phyloP scores from a whole-genome alignment of 2,888 invertebrate species.

The Erebia palarica region DNA sequence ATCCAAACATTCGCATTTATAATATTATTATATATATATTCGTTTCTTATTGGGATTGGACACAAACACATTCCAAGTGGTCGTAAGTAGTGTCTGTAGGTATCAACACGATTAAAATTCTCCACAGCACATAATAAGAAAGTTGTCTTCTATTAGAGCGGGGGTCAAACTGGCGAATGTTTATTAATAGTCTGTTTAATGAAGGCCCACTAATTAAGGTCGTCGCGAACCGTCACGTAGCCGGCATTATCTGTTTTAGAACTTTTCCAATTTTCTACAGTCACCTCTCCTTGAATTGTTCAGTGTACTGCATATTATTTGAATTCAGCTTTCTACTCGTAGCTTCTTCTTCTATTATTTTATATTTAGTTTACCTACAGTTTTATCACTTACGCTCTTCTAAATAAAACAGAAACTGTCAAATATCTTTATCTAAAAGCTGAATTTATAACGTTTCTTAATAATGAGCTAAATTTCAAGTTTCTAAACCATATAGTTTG shows the following conservation, averaged over 20 bases:
- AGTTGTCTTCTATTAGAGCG: slow-evolving; percentile 60
- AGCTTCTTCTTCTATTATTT: background rate
- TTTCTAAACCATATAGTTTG: no score
- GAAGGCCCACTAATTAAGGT: slow-evolving; percentile 69
- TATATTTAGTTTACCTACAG: background rate
- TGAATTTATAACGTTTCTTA: no score
- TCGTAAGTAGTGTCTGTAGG: background rate
- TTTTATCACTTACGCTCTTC: no score
- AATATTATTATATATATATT: background rate
- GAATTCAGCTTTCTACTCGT: slow-evolving; percentile 28
- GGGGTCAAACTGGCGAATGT: slow-evolving; percentile 58
- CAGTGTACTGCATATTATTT: slow-evolving; percentile 39
- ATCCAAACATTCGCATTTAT: background rate
- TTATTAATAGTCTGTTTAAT: slow-evolving; percentile 67
- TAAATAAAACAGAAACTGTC: background rate
- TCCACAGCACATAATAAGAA: slow-evolving; percentile 46
- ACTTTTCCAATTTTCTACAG: slow-evolving; percentile 76
- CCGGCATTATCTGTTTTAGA: slow-evolving; percentile 57
- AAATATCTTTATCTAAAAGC: no score
- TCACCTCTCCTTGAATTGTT: slow-evolving; percentile 57
- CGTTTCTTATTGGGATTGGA: background rate
- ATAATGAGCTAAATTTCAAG: no score
- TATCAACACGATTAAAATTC: slow-evolving; percentile 36
- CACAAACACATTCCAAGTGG: background rate
- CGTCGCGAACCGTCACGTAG: slow-evolving; percentile 54